Percentiles rank a stretch among this genome's conserved stretches.
Evolutionary conservation across 2,888 invertebrate genomes (phyloP).

Genomic region (Sinodicranocentrus sp.): DNA sequence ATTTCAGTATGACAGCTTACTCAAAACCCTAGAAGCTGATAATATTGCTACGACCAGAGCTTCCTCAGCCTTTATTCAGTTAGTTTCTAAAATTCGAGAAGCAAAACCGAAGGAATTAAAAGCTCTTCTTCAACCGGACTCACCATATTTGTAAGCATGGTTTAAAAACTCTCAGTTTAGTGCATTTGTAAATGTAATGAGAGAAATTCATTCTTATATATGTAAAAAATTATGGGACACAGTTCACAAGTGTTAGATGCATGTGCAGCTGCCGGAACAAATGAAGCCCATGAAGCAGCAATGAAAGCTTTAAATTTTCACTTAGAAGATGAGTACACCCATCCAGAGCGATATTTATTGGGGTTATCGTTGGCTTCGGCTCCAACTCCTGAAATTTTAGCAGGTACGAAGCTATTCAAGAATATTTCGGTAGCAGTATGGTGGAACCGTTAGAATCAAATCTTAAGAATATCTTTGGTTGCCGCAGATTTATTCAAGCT

Average conservation of each 20-base stretch:
- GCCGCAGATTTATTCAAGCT: constrained; percentile 80
- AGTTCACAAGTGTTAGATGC: constrained; percentile 85
- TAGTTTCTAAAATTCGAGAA: constrained; percentile 83
- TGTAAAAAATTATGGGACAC: constrained; percentile 32
- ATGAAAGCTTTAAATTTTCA: constrained; percentile 83
- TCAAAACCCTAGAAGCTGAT: constrained; percentile 81
- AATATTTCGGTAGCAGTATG: background rate
- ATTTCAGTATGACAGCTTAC: constrained; percentile 77
- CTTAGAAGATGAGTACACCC: constrained; percentile 81
- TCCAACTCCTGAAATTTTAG: constrained; percentile 81
- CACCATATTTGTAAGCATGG: constrained; percentile 73
- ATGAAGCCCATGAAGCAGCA: constrained; percentile 84
- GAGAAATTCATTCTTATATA: background rate
- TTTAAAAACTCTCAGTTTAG: too few relatives aligned
- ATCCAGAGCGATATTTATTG: constrained; percentile 87
- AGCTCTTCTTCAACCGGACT: constrained; percentile 80
- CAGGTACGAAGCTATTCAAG: too few relatives aligned
- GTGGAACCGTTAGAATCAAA: background rate
- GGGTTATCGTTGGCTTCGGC: constrained; percentile 85
- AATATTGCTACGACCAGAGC: constrained; percentile 83
- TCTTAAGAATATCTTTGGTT: constrained; percentile 26
- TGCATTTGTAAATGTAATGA: too few relatives aligned
- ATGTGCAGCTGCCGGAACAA: constrained; percentile 85
- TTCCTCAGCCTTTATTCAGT: constrained; percentile 83
- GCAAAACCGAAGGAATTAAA: constrained; percentile 82